Base-by-base conservation (phyloP, 2,888 invertebrate genomes). In the Dolichopus griseipennis region DNA sequence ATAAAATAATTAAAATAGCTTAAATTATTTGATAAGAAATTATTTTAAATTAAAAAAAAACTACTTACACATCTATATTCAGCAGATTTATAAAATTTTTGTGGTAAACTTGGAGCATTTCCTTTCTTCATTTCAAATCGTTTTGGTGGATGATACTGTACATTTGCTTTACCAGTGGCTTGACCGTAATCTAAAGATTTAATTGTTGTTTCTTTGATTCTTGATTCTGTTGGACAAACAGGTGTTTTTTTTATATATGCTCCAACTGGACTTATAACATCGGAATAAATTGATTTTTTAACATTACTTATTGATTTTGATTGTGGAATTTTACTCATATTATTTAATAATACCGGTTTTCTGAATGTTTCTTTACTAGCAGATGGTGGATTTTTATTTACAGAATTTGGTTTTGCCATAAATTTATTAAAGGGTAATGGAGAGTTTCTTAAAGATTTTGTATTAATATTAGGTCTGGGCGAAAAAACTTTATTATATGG, bases 261-360 rank as follows among this genome's bases (percentile, higher is more conserved):
- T 8, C 80, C 78, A 62, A 83, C 78, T 1, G 83, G 83, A 74
- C 83, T 83, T 2, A 81, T 73, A 66, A 83, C 77, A 69, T 82
- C 76, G 0, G 76, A 74, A 69, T 75, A 81, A 64, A 72, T 69
- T 21, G 66, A 22, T 15, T 72, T 70, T 15, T 67, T 68, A 15
- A 8, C 6, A 43, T 18, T 22, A 18, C 33, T 37, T 21, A 65
- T 5, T n/a, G 12, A 1, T 63, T 66, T 69, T 34, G 34, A 69
- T 69, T 7, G 73, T 6, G 71, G 70, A 41, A 71, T 69, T 20
- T 65, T 70, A 2, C 66, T 67, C 27, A 72, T 5, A 62, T 5
- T 69, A 15, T 68, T 63, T 20, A 71, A 67, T 12, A 18, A 12
- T 0, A 65, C 62, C 1, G 77, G 74, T 41, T 74, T 75, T 27